phyloP scores from a whole-genome alignment of 2,888 invertebrate species.

The Perizoma affinitatum region DNA sequence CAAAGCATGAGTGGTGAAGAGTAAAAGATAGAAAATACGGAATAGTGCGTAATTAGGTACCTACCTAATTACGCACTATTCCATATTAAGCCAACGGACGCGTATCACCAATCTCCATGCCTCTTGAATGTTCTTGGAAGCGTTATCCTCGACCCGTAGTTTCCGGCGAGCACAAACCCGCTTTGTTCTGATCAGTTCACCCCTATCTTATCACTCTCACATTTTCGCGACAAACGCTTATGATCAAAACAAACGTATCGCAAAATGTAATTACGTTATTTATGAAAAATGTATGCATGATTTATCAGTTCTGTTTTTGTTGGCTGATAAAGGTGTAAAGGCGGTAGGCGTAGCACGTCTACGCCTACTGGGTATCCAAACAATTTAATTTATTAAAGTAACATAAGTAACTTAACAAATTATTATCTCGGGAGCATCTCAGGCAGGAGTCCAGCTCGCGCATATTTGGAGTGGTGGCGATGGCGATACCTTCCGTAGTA shows the following conservation, averaged over 20 bases:
- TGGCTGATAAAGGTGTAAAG: too few relatives aligned
- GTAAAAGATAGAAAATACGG: too few relatives aligned
- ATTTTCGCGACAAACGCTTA: conserved; percentile 76
- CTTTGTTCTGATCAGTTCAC: conserved; percentile 57
- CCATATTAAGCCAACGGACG: conserved; percentile 8
- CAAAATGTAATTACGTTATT: conserved; percentile 59
- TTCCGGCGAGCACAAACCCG: conserved; percentile 64
- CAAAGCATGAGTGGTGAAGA: too few relatives aligned
- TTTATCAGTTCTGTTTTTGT: conserved; percentile 43
- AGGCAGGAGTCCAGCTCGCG: too few relatives aligned
- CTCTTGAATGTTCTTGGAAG: conserved; percentile 40
- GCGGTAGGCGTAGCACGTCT: too few relatives aligned
- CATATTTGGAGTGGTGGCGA: too few relatives aligned
- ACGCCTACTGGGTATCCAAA: too few relatives aligned
- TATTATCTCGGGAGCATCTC: too few relatives aligned
- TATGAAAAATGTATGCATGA: conserved; percentile 54
- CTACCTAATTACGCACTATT: neutral
- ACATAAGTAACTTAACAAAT: too few relatives aligned
- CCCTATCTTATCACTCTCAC: conserved; percentile 78
- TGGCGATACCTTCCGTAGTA: too few relatives aligned
- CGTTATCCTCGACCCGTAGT: conserved; percentile 56
- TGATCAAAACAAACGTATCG: conserved; percentile 69
- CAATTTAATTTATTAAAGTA: too few relatives aligned
- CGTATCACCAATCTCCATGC: conserved; percentile 30
- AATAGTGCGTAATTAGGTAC: too few relatives aligned